Evolutionary conservation across 2,888 invertebrate species (phyloP), one percentile per base, ranked within the genome.

Genomic region (Cosmia pyralina): DNA sequence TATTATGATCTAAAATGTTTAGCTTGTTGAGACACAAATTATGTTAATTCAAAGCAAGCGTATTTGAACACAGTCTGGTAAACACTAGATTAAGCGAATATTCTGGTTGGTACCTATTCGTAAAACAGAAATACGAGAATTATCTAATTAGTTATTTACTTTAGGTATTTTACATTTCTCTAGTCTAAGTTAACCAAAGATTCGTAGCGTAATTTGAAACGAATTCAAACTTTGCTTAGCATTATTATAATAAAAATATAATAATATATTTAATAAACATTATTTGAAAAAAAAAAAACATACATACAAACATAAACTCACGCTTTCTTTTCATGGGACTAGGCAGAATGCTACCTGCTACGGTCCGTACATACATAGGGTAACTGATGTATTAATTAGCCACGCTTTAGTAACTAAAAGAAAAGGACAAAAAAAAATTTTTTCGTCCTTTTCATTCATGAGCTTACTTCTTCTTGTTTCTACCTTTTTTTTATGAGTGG

Each of bases 1-100:
- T 1, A 41, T 41, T 41, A 41, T 41, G 8, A 41, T 41, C 15
- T 22, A 19, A 3, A 34, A 11, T 50, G 15, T 76, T 1, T 11
- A 4, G 50, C 7, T 60, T 44, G 50, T 41, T 58, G 2, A 41
- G 48, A 60, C 6, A 28, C 11, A 50, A 52, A 59, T 60, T 38
- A 41, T 8, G 48, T 59, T 46, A 60, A 65, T 38, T 28, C 4
- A n/a, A 80, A 60, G 13, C 48, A 44, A 64, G 44, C 13, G 1
- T 55, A 80, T 53, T 64, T 65, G 15, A 64, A 64, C 7, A 59
- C 53, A 72, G 48, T 80, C 58, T 76, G 7, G n/a, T 60, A 73
- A 65, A 60, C 19, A 75, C 28, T 46, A 22, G 17, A 64, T 22
- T 58, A 11, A 5, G 34, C 8, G 38, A 13, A 65, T 80, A 46